Evolutionary conservation across 1,140 invertebrate genomes (phyloP), one percentile per base, ranked within the genome.

Genomic region (Orussus abietinus): DNA sequence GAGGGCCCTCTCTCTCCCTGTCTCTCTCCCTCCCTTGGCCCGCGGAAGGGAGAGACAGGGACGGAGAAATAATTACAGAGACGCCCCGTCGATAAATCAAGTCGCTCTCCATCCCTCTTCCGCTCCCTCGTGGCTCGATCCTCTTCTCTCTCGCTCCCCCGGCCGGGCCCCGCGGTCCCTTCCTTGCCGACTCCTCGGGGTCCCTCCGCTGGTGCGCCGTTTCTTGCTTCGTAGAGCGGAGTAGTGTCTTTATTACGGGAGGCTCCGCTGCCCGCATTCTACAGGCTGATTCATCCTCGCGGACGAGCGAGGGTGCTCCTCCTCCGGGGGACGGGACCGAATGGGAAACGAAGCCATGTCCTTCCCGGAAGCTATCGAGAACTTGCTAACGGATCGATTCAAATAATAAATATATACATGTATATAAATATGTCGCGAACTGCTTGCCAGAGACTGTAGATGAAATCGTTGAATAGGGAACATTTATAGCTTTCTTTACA

Each of bases 11-110:
- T 21, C 15, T 26, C 28, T 22, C 15, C 34, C 14, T 25, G 18
- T 9, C 15, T 18, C 11, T 11, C 12, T 20, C 12, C 6, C 30
- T n/a, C 5, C 3, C 41, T 29, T 15, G 12, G 12, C 4, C 30
- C 4, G 11, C 41, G 10, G 12, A 9, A 31, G 32, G 42, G 44
- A 36, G 41, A 57, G 49, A 59, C 62, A 57, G 57, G 53, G 57
- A 61, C 49, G 48, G 49, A 62, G 57, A 68, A 71, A 71, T 71
- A 71, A 69, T 71, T 71, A 69, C 61, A 69, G 65, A 62, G 68
- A 69, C 64, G 62, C 62, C 61, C 53, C 59, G 62, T 67, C 66
- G 64, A 70, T 72, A 69, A 69, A 70, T 72, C 67, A 69, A 70
- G 60, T 54, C 47, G 57, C 55, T 57, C 56, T 51, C n/a, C n/a